Base-by-base conservation (phyloP, 1,140 invertebrate genomes). In the Hyles euphorbiae region DNA sequence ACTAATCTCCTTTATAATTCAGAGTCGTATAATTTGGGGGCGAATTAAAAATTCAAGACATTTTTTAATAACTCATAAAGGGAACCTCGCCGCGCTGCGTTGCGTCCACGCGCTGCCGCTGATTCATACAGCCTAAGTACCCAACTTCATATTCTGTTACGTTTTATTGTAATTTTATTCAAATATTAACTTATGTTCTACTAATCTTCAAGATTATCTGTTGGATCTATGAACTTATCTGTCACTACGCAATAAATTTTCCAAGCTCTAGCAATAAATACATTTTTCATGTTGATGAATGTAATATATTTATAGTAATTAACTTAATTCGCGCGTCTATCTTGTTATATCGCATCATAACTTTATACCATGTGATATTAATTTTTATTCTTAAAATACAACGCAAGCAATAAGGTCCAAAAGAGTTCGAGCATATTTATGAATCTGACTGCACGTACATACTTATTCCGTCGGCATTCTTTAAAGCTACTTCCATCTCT, bases 1-100 rank as follows among this genome's bases (percentile, higher is more conserved):
- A 81, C 70, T 87, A 83, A 87, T 66, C 76, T 74, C 68, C 71
- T 76, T 83, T 84, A 83, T 73, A 73, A 65, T 74, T 74, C 70
- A 73, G 65, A 70, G 69, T 78, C 74, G 65, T 77, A 80, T 83
- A 83, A 81, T 76, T 87, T 78, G 70, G 65, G 68, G 67, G 74
- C 75, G 75, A 84, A 78, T 84, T 81, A 80, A 78, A 72, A 72
- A 73, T 75, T 79, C 74, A 78, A 78, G 68, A 61, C 61, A 67
- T 72, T 70, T 52, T 76, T 75, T 72, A 82, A 77, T 74, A 81
- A 73, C 65, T 54, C 64, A 56, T 74, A 78, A 74, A 67, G 64
- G 58, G 54, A 56, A 58, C 54, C 60, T 61, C 56, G 56, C 63
- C 55, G 57, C 56, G 44, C 50, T 50, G 48, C 56, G 22, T 40